phyloP scores from a whole-genome alignment of 2,888 invertebrate species.

The Linyphia triangularis region DNA sequence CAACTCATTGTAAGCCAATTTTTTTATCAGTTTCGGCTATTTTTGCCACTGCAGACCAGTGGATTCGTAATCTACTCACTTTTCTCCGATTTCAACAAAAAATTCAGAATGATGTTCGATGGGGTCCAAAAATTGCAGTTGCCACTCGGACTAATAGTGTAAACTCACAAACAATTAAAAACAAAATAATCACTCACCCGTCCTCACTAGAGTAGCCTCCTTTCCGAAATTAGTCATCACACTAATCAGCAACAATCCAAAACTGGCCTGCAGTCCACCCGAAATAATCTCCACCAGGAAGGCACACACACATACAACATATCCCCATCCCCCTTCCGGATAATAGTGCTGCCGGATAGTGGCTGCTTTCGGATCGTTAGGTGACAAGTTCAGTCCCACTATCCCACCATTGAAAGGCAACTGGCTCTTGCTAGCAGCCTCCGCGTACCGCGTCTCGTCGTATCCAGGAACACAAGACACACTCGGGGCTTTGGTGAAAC shows the following conservation, averaged over 20 bases:
- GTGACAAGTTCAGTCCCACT: conserved; percentile 73
- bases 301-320: conserved; percentile 80
- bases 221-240: conserved; percentile 65
- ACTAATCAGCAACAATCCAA: conserved; percentile 78
- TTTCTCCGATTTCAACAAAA: too few relatives aligned
- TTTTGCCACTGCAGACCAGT: too few relatives aligned
- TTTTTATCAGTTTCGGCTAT: too few relatives aligned
- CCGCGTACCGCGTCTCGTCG: conserved; percentile 48
- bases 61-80: too few relatives aligned
- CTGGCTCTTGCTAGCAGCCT: conserved; percentile 22
- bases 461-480: conserved; percentile 59
- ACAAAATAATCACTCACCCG: conserved; percentile 67
- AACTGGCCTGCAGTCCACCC: conserved; percentile 80
- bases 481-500: conserved; percentile 63
- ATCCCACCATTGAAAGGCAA: conserved; percentile 72
- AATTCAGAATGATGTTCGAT: too few relatives aligned
- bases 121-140: too few relatives aligned
- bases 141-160: too few relatives aligned
- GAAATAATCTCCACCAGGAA: conserved; percentile 80
- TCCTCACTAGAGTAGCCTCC: conserved; percentile 65
- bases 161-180: not conserved
- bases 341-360: conserved; percentile 88
- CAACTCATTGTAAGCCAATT: too few relatives aligned
- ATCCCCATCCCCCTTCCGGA: conserved; percentile 84
- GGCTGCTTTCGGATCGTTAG: conserved; percentile 77